phyloP scores from a whole-genome alignment of 2,113 vertebrate genomes.

The Hemicordylus capensis region DNA sequence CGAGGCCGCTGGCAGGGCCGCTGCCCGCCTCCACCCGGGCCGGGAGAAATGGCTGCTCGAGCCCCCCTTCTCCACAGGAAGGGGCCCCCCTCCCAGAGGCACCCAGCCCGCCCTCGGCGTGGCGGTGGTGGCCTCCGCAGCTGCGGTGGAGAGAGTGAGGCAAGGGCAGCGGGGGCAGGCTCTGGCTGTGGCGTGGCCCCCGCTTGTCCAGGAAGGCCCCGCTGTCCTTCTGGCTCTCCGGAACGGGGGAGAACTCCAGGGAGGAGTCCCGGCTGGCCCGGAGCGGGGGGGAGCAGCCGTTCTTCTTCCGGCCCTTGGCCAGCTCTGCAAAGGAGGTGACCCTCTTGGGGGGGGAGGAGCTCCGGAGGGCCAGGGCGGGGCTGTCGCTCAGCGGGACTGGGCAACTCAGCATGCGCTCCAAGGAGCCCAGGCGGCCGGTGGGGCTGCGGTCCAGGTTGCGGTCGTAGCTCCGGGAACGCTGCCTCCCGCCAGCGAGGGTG shows the following conservation, averaged over 20 bases:
- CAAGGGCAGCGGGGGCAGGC: conserved; percentile 79
- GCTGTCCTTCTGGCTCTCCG: conserved; percentile 74
- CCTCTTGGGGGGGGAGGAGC: conserved; percentile 77
- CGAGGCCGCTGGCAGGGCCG: conserved; percentile 55
- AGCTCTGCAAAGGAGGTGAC: conserved; percentile 97
- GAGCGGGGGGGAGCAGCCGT: conserved; percentile 72
- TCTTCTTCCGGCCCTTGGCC: conserved; percentile 87
- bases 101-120: conserved; percentile 45
- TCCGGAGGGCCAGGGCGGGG: conserved; percentile 63
- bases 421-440: conserved; percentile 80
- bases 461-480: conserved; percentile 95
- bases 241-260: conserved; percentile 87
- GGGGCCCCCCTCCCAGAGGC: conserved; percentile 60
- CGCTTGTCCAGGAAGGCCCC: conserved; percentile 62
- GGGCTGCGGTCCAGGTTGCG: conserved; percentile 89
- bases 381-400: conserved; percentile 91
- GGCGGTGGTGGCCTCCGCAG: conserved; percentile 70
- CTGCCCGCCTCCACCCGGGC: conserved; percentile 67
- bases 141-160: conserved; percentile 79
- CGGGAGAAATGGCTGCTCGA: conserved; percentile 65
- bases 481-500: conserved; percentile 70
- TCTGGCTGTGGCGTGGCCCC: conserved; percentile 72
- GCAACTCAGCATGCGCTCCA: conserved; percentile 97
- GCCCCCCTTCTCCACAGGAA: conserved; percentile 58
- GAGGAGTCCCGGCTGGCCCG: conserved; percentile 78